Evolutionary conservation across 2,888 invertebrate genomes (phyloP), one percentile per base, ranked within the genome.

Genomic region (Reticulitermes lucifugus): DNA sequence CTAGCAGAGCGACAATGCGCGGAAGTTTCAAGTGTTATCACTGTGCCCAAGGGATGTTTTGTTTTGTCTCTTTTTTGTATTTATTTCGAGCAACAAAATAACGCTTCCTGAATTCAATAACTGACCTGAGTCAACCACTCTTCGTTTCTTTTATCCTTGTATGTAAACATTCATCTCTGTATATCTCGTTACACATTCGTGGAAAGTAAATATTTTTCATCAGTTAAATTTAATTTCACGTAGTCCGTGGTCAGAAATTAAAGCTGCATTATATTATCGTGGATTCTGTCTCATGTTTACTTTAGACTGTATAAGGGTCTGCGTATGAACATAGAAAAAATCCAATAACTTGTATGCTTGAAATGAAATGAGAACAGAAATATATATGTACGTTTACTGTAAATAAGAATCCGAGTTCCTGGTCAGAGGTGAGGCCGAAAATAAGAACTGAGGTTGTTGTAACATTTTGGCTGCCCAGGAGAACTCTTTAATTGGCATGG

Each of bases 51-150:
- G 60, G 60, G 60, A 60, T 9, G 22, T 4, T 35, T 35, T 60
- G 22, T 65, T 65, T 65, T 65, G 65, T 65, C 25, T 65, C n/a
- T n/a, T 65, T 65, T 65, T 60, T 60, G 3, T 22, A 22, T 65
- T 10, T 65, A 25, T 25, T 25, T 12, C 65, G n/a, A n/a, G 65
- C 25, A n/a, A 65, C n/a, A 14, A 6, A 25, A n/a, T 65, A 65
- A 25, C 65, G n/a, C 65, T 65, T 65, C 65, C 65, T n/a, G 65
- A 65, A 65, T 65, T 65, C n/a, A 25, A 65, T 65, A 25, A 25
- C 12, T 25, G 12, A 25, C 65, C 14, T 7, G 14, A n/a, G n/a
- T 65, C 6, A 25, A 65, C 5, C 0, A 5, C 5, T n/a, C 65
- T 21, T 60, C 65, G n/a, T n/a, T 25, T 65, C 0, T 65, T 25